A percentile compares a stretch with the other conserved stretches of the same genome.
Conservation (phyloP, 2,888 invertebrate species). For the Orchesella flavescens region DNA sequence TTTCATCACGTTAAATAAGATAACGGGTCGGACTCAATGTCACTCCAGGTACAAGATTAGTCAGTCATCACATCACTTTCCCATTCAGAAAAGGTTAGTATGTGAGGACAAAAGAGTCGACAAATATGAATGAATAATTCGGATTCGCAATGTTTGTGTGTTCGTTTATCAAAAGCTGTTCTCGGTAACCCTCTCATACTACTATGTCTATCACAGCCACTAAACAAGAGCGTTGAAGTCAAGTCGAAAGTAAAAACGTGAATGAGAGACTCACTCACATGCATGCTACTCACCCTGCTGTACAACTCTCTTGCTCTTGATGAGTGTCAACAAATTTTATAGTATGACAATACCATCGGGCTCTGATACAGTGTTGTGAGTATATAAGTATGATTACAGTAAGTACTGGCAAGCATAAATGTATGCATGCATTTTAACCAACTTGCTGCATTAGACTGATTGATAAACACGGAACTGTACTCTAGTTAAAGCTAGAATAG, state of each 20-base stretch:
- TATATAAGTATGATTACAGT: background rate
- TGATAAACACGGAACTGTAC: background rate
- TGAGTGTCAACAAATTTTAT: background rate
- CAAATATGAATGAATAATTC: background rate
- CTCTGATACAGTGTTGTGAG: background rate
- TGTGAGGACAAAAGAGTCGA: background rate
- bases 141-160: background rate
- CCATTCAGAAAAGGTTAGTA: background rate
- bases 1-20: no score
- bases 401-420: no score
- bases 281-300: background rate
- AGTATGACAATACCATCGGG: background rate
- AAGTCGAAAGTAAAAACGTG: slow-evolving; percentile 20
- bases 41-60: no score
- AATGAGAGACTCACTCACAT: slow-evolving; percentile 10
- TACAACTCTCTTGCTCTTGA: no score
- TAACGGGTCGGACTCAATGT: no score
- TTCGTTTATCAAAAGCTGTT: background rate
- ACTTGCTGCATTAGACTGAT: background rate
- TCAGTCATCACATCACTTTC: no score
- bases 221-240: background rate
- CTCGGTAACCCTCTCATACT: background rate
- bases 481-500: background rate
- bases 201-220: background rate
- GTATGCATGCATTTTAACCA: background rate